Evolutionary conservation across 2,113 vertebrate genomes (phyloP).

Genomic region (Probosciger aterrimus): DNA sequence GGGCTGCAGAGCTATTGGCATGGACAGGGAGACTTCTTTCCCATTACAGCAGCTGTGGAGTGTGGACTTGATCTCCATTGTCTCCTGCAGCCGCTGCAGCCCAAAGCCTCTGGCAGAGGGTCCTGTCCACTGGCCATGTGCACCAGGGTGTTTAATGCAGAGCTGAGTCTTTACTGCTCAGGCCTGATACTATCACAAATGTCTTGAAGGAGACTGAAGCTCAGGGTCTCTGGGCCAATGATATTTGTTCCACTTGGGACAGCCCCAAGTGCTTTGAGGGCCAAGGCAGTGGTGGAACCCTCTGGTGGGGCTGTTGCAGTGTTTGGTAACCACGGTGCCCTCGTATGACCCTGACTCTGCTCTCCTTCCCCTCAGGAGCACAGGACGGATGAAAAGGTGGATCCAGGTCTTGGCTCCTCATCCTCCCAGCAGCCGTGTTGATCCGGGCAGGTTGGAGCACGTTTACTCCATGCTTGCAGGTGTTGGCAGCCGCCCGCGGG

Average conservation of each 20-base stretch:
- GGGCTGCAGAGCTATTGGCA: neutral
- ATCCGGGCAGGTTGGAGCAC: neutral
- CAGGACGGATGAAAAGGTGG: neutral
- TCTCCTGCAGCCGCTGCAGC: neutral
- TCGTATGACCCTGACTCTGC: neutral
- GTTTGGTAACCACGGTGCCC: neutral
- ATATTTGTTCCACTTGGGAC: neutral
- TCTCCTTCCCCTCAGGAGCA: neutral
- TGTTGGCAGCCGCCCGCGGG: fast-evolving
- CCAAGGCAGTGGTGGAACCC: neutral
- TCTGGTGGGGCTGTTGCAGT: neutral
- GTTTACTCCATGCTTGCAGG: neutral
- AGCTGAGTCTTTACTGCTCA: neutral
- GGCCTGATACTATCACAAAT: neutral
- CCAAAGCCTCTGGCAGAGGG: neutral
- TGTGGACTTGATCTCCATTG: neutral
- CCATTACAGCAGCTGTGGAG: neutral
- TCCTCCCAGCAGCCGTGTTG: neutral
- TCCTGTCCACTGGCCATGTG: neutral
- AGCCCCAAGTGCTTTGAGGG: neutral
- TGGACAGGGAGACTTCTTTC: neutral
- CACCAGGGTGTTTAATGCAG: neutral
- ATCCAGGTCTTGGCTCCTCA: neutral
- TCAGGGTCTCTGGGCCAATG: neutral
- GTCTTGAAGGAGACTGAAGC: neutral